Evolutionary conservation across 2,888 invertebrate species (phyloP), one percentile per base, ranked within the genome.

Genomic region (Octodonta nipae): DNA sequence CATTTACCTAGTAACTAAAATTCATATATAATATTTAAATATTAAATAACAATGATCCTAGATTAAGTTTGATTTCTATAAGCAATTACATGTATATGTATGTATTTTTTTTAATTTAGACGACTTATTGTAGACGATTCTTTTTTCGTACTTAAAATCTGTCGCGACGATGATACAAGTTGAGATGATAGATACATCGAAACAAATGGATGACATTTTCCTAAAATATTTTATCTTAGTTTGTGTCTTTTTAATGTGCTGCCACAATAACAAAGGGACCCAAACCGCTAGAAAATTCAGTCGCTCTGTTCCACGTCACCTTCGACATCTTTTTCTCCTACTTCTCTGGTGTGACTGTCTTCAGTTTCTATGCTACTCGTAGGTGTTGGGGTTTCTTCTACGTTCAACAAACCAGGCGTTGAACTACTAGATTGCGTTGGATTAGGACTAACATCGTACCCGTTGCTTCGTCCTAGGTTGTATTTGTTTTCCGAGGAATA

Each of bases 251-350:
- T 47, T 49, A 45, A 49, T 47, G 52, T 56, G 57, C 56, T 55
- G 55, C 55, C 55, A 54, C 52, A 44, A 42, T 45, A 38, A 43
- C 37, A 34, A 41, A 43, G 38, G 38, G 36, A 46, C 49, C 50
- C 45, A 38, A 40, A 41, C 46, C 45, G 41, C 38, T 4, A 15
- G 34, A 36, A 31, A 38, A 37, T 54, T 60, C 58, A 65, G 54
- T 71, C 70, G 54, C 70, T 70, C 43, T 68, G 69, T 51, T 71
- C 71, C 40, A 66, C 68, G 49, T 71, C 71, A 24, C 67, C 70
- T 47, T 71, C 71, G 15, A 65, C 67, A 38, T 68, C 70, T 35
- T 64, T 62, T 42, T 71, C 70, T 12, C 65, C 67, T 28, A 68
- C 67, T 43, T 69, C 68, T 25, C 63, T 56, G 20, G 66, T 63